Percentiles rank a stretch among this genome's conserved stretches.
Evolutionary conservation across 2,888 invertebrate genomes (phyloP).

Genomic region (Caenorhabditis uteleia): DNA sequence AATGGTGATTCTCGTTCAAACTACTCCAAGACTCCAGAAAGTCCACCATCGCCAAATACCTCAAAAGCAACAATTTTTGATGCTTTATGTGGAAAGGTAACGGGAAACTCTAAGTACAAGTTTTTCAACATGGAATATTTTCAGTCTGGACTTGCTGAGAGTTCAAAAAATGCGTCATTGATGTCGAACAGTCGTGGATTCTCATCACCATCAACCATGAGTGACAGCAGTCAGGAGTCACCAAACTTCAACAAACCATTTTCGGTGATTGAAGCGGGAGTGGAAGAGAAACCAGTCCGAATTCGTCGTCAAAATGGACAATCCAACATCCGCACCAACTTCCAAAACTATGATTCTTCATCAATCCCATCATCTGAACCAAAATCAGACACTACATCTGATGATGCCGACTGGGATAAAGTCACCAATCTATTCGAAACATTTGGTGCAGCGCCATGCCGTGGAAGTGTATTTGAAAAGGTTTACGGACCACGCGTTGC

Average conservation of each 20-base stretch:
- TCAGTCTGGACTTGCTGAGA: slow-evolving; percentile 11
- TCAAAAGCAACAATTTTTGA: slow-evolving; percentile 41
- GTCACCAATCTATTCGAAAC: slow-evolving; percentile 58
- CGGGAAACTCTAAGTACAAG: background rate
- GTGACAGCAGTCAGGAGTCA: slow-evolving; percentile 21
- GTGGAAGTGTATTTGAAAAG: slow-evolving; percentile 58
- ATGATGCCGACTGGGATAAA: slow-evolving; percentile 37
- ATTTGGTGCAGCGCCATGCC: slow-evolving; percentile 57
- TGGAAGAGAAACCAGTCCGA: slow-evolving; percentile 10
- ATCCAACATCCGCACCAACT: slow-evolving; percentile 21
- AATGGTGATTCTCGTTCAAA: too few relatives aligned
- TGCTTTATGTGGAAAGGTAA: slow-evolving; percentile 18
- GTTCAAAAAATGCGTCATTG: slow-evolving; percentile 10
- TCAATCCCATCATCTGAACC: slow-evolving; percentile 29
- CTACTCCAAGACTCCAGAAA: slow-evolving; percentile 7
- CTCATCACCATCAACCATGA: slow-evolving; percentile 24
- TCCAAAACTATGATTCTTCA: slow-evolving; percentile 20
- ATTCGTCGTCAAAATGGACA: slow-evolving; percentile 27
- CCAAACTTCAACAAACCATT: slow-evolving; percentile 7
- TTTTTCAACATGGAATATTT: background rate
- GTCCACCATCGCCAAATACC: slow-evolving; percentile 50
- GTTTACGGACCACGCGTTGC: slow-evolving; percentile 55
- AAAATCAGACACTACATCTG: slow-evolving; percentile 22
- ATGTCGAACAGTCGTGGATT: slow-evolving; percentile 18
- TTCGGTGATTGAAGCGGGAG: too few relatives aligned